These are phyloP conservation scores for Sclerodermus sp. DNA, from an alignment of 2,888 invertebrate species.

Conservation along the genomic window DNA sequence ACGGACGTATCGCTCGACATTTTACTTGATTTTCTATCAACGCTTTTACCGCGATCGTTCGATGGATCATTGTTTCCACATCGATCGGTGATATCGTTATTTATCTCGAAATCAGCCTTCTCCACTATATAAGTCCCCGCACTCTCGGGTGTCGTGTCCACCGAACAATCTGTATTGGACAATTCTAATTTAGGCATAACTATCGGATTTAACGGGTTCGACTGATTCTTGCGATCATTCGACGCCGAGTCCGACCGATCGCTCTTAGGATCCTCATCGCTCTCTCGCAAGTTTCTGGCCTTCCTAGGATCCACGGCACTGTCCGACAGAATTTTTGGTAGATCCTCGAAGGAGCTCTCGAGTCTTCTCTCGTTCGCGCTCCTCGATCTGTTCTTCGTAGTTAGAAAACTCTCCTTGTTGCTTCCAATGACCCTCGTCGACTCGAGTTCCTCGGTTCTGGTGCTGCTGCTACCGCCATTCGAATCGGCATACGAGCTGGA, in stretches of 20 bases:
- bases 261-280: too few species aligned
- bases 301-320: conserved; percentile 7
- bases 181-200: not conserved
- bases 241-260: conserved; percentile 12
- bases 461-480: conserved; percentile 5
- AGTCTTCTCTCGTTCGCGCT: conserved; percentile 21
- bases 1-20: conserved; percentile 30
- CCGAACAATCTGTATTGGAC: too few species aligned
- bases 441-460: too few species aligned
- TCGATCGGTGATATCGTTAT: not conserved
- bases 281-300: too few species aligned
- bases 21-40: not conserved
- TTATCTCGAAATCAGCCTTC: conserved; percentile 13
- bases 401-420: not conserved
- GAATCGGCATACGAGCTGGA: conserved; percentile 17
- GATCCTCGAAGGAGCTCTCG: conserved; percentile 5
- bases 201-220: not conserved
- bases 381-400: conserved; percentile 17
- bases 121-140: conserved; percentile 38
- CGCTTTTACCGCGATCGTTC: conserved; percentile 2
- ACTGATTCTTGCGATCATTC: too few species aligned
- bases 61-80: not conserved
- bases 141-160: conserved; percentile 22
- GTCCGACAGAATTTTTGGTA: conserved; percentile 27
- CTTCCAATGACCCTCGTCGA: not conserved